Evolutionary conservation across 2,113 vertebrate species (phyloP), one percentile per base, ranked within the genome.

Genomic region (Pavo muticus): DNA sequence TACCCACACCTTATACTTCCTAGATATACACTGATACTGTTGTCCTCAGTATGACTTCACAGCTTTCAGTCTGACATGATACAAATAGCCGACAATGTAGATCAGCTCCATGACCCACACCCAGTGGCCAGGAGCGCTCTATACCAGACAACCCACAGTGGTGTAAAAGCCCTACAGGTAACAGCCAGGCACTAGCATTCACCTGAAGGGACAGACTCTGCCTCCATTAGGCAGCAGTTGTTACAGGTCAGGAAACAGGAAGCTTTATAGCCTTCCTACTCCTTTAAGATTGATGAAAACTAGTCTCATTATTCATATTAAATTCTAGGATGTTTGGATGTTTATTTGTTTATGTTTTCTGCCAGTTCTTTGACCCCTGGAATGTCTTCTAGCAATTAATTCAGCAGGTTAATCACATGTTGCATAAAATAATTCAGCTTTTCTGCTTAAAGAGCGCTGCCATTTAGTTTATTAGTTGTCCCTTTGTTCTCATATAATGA

Each of bases 381-480:
- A 91, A 91, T 78, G 48, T 52, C 70, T 91, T 88, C 65, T 77
- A 76, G 67, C 71, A 92, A 92, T 92, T 96, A 95, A 91, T 94
- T 92, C 67, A 84, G 35, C 74, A 91, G 84, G 91, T 89, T 93
- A 92, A 91, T 88, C 48, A 93, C 68, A n/a, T 88, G 54, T 78
- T 39, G 16, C 70, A 44, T 84, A 84, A 94, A 94, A 94, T 86
- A 95, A 96, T 84, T 75, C 65, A 91, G 79, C 40, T 25, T 82
- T 81, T 87, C 79, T 81, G n/a, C 59, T 88, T 54, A 14, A 92
- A 78, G 14, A 21, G 42, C 81, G 67, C n/a, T 84, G 69, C 47
- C 50, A 86, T 91, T 95, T 91, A 81, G 57, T 81, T 97, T 77
- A 81, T 91, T 94, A 88, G 76, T 42, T 94, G 72, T 37, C 67